Percentiles rank a stretch among this genome's conserved stretches.
Conservation (phyloP, 2,113 vertebrate genomes). For the Pseudois nayaur region DNA sequence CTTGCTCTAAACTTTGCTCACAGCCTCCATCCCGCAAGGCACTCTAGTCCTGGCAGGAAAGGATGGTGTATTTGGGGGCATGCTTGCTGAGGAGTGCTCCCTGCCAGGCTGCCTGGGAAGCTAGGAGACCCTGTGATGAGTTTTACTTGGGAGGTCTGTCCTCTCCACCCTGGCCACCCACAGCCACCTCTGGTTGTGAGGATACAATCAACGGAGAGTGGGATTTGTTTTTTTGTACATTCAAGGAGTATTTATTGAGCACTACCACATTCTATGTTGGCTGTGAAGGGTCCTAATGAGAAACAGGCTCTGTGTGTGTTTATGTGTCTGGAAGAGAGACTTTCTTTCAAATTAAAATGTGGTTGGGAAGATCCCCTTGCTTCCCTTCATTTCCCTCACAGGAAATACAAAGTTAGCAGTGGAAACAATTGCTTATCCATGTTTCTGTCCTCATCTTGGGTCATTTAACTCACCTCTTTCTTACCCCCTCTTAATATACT, state of each 20-base stretch:
- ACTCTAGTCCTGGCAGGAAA: not conserved
- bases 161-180: not conserved
- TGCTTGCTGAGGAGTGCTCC: not conserved
- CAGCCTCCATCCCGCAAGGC: not conserved
- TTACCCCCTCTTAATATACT: not conserved
- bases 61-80: not conserved
- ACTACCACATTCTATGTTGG: not conserved
- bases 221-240: not conserved
- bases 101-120: not conserved
- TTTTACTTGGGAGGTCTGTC: not conserved
- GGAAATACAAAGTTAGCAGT: not conserved
- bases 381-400: not conserved
- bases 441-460: not conserved
- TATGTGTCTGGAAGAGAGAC: not conserved
- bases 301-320: not conserved
- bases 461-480: not conserved
- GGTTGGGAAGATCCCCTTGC: not conserved
- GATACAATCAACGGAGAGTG: fast-evolving
- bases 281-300: not conserved
- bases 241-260: not conserved
- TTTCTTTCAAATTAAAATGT: not conserved
- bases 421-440: not conserved
- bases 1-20: not conserved
- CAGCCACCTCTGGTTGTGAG: not conserved
- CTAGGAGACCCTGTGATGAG: not conserved